phyloP scores from a whole-genome alignment of 2,888 invertebrate species.

The Orthosia cruda region DNA sequence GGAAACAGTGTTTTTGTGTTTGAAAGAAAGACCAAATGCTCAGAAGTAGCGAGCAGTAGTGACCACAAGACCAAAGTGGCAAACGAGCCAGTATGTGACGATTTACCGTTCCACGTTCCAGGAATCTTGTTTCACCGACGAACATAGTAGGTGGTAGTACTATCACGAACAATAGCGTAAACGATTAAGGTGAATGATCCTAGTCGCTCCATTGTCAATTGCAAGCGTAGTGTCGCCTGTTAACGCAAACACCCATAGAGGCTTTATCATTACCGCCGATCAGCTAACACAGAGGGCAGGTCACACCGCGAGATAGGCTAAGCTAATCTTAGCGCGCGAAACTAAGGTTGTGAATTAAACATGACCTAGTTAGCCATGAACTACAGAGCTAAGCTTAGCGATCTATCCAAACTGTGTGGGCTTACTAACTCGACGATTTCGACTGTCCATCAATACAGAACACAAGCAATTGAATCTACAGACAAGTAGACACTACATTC shows the following conservation, averaged over 20 bases:
- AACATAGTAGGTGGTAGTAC: conserved; percentile 2
- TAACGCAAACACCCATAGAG: conserved; percentile 3
- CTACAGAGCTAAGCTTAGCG: too few species aligned
- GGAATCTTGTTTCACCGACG: neutral
- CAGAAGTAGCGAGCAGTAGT: neutral
- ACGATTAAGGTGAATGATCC: conserved; percentile 51
- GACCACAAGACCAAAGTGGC: neutral
- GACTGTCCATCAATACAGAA: conserved; percentile 2
- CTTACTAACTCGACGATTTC: neutral
- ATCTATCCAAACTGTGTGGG: neutral
- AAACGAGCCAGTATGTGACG: neutral
- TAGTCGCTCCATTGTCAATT: conserved; percentile 35
- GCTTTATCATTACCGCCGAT: conserved; percentile 37
- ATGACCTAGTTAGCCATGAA: too few species aligned
- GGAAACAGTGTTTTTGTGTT: too few species aligned
- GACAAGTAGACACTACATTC: conserved; percentile 48
- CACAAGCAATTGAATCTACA: conserved; percentile 17
- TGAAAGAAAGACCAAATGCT: neutral
- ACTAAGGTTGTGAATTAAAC: too few species aligned
- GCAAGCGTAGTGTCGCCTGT: conserved; percentile 24
- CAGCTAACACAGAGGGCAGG: neutral
- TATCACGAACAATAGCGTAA: conserved; percentile 49
- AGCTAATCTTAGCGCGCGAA: neutral
- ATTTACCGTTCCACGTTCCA: neutral
- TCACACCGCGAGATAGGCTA: conserved; percentile 4